Percentiles rank a stretch among this genome's conserved stretches.
Evolutionary conservation across 2,888 invertebrate species (phyloP).

Genomic region (Nomada ferruginata): DNA sequence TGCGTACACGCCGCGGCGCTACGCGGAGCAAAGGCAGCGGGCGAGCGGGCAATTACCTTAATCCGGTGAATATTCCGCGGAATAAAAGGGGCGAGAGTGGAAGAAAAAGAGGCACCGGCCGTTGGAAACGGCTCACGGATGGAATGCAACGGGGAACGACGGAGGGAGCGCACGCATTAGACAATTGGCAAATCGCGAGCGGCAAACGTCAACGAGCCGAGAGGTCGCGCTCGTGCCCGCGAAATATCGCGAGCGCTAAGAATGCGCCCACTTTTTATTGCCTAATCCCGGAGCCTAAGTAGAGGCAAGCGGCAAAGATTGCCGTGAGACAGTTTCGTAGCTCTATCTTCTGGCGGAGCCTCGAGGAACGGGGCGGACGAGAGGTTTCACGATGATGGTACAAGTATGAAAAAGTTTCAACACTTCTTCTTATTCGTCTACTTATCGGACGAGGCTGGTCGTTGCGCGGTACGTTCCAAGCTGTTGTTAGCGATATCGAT

Average conservation of each 20-base stretch:
- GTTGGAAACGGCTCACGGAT: conserved; percentile 36
- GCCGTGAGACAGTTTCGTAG: conserved; percentile 14
- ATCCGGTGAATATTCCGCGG: conserved; percentile 82
- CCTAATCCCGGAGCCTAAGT: conserved; percentile 37
- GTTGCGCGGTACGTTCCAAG: no score
- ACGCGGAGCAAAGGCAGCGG: conserved; percentile 68
- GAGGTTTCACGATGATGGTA: no score
- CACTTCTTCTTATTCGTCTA: no score
- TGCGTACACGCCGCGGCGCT: conserved; percentile 61
- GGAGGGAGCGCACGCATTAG: conserved; percentile 19
- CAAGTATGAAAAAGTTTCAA: no score
- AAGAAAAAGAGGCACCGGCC: conserved; percentile 38
- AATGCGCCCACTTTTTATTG: conserved; percentile 65
- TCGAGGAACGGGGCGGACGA: not conserved
- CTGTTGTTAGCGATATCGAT: no score
- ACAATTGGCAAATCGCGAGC: conserved; percentile 70
- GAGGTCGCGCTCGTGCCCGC: conserved; percentile 67
- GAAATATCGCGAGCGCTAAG: conserved; percentile 70
- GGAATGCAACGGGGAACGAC: conserved; percentile 45
- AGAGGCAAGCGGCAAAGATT: not conserved
- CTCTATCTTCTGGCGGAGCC: not conserved
- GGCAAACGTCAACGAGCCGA: conserved; percentile 46
- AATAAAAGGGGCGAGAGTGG: conserved; percentile 74
- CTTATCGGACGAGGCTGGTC: no score
- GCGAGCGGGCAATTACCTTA: conserved; percentile 81